These are phyloP conservation scores for Psilanteris sp. DNA, from an alignment of 1,140 invertebrate genomes.

Conservation along the genomic window DNA sequence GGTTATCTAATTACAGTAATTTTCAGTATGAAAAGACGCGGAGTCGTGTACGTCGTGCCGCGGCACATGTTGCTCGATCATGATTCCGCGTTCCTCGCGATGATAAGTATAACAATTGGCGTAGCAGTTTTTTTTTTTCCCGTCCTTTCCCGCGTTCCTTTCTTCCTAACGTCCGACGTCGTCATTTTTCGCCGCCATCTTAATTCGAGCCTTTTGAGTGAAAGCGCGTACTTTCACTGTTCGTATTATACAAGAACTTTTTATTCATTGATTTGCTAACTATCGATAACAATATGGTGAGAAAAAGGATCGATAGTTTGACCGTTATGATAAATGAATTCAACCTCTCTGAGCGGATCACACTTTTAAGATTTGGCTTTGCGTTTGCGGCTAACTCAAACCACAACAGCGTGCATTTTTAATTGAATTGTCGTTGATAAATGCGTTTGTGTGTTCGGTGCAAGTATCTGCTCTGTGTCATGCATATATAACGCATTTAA, in stretches of 20 bases:
- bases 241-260: constrained; percentile 50
- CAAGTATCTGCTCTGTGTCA: no score
- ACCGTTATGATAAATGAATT: constrained; percentile 18
- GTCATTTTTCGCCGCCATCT: constrained; percentile 45
- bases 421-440: no score
- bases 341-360: constrained; percentile 8
- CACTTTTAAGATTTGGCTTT: no score
- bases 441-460: no score
- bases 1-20: constrained; percentile 50
- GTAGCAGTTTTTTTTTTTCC: constrained; percentile 4
- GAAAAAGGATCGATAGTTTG: constrained; percentile 22
- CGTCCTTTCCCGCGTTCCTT: constrained; percentile 1
- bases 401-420: no score
- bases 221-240: constrained; percentile 46
- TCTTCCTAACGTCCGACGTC: constrained; percentile 9
- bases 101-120: constrained; percentile 43
- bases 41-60: constrained; percentile 32
- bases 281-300: constrained; percentile 47
- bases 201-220: constrained; percentile 47
- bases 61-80: constrained; percentile 2
- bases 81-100: constrained; percentile 42
- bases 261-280: constrained; percentile 48
- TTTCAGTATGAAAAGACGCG: constrained; percentile 30
- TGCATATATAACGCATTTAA: no score
- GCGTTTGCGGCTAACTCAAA: no score